These are phyloP conservation scores for Alviniconcha marisindica DNA, from an alignment of 1,140 invertebrate genomes.

Conservation along the genomic window DNA sequence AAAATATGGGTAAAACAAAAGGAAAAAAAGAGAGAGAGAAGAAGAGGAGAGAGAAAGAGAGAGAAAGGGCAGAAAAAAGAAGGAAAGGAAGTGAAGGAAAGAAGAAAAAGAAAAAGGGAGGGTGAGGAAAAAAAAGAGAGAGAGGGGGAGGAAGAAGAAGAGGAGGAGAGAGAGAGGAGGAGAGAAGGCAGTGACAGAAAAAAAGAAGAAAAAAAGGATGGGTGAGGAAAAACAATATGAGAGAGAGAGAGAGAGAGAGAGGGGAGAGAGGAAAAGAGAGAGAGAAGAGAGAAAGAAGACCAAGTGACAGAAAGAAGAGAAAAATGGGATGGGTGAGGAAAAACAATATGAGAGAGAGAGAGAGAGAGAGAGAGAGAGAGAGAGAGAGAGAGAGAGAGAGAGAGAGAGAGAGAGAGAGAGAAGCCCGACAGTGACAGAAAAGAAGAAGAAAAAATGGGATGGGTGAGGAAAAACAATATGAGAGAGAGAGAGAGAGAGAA, in stretches of 20 bases:
- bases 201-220: background rate
- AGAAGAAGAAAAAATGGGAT: too few relatives aligned
- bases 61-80: background rate
- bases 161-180: slow-evolving; percentile 7
- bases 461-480: background rate
- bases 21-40: background rate
- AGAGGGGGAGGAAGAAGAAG: background rate
- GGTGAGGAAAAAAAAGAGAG: background rate
- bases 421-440: background rate
- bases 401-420: background rate
- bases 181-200: background rate
- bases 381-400: too few relatives aligned
- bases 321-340: too few relatives aligned
- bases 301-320: background rate
- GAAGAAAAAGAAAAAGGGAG: background rate
- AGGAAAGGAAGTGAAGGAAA: background rate
- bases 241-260: background rate
- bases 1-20: background rate
- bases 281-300: background rate
- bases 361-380: background rate
- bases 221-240: background rate
- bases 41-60: background rate
- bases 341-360: background rate
- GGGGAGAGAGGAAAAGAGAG: background rate
- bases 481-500: background rate